A percentile compares a stretch with the other conserved stretches of the same genome.
Evolutionary conservation across 2,888 invertebrate species (phyloP).

Genomic region (Blastobasis adustella): DNA sequence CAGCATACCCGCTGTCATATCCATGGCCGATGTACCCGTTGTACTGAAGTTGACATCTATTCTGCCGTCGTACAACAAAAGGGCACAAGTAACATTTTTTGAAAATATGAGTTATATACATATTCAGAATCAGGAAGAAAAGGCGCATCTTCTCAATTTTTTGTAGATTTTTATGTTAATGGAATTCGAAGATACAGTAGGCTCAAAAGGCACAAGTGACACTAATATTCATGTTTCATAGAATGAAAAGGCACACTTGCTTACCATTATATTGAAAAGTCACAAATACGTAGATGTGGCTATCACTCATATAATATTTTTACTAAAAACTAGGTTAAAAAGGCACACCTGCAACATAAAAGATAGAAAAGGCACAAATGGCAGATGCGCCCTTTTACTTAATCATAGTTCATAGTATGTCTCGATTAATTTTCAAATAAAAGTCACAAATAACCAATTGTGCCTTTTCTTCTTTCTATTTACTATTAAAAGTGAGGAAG

Average conservation of each 20-base stretch:
- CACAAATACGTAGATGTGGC: neutral
- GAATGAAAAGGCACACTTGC: neutral
- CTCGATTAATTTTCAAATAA: slow-evolving; percentile 1
- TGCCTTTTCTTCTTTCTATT: slow-evolving; percentile 2
- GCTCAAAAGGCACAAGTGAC: neutral
- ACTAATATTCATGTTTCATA: neutral
- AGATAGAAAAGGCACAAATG: slow-evolving; percentile 2
- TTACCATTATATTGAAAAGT: neutral
- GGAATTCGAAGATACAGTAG: neutral
- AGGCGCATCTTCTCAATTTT: slow-evolving; percentile 1
- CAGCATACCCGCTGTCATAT: no score
- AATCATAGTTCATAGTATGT: neutral
- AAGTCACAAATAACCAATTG: slow-evolving; percentile 2
- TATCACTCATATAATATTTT: neutral
- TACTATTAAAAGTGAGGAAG: slow-evolving; percentile 2
- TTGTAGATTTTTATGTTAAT: neutral
- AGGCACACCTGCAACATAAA: neutral
- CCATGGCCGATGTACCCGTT: no score
- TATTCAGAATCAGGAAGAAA: slow-evolving; percentile 1
- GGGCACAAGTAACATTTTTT: neutral
- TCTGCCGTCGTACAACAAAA: neutral
- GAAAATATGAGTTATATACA: neutral
- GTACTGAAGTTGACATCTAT: neutral
- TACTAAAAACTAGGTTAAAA: neutral
- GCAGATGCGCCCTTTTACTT: slow-evolving; percentile 1